Conservation (phyloP, 2,888 invertebrate genomes). For the Octonoba sinensis region DNA sequence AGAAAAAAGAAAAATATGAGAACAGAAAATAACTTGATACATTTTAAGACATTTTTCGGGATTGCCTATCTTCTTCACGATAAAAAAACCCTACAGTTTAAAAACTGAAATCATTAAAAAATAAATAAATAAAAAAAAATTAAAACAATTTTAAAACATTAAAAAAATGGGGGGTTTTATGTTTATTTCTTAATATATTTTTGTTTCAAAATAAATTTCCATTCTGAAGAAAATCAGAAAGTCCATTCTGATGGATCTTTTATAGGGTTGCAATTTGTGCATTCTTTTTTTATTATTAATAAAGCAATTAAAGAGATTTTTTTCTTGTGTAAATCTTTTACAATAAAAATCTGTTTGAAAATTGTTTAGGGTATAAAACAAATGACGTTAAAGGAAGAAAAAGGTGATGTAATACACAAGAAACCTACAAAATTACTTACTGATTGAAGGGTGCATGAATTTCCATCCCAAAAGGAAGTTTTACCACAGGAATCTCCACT, state of each 20-base stretch:
- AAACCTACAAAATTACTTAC: constrained; percentile 69
- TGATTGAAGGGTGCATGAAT: constrained; percentile 82
- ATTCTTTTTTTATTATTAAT: no score
- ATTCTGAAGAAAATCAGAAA: no score
- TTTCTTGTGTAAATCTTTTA: no score
- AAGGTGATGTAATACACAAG: no score
- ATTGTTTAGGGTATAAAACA: no score
- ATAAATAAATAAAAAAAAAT: background rate
- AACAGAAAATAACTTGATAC: background rate
- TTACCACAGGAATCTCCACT: constrained; percentile 90
- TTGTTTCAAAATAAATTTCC: no score
- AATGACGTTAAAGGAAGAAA: no score
- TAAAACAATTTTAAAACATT: background rate
- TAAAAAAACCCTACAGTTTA: background rate
- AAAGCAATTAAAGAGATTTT: background rate
- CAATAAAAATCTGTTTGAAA: no score
- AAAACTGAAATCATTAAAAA: background rate
- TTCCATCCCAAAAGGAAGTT: constrained; percentile 89
- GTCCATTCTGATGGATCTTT: no score
- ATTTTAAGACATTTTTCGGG: background rate
- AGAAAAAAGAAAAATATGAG: background rate
- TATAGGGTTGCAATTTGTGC: no score
- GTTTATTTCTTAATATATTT: no score
- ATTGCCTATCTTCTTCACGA: background rate
- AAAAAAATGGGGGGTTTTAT: no score